These are phyloP conservation scores for Caiman crocodilus DNA, from an alignment of 2,797 vertebrate species.

Conservation along the genomic window DNA sequence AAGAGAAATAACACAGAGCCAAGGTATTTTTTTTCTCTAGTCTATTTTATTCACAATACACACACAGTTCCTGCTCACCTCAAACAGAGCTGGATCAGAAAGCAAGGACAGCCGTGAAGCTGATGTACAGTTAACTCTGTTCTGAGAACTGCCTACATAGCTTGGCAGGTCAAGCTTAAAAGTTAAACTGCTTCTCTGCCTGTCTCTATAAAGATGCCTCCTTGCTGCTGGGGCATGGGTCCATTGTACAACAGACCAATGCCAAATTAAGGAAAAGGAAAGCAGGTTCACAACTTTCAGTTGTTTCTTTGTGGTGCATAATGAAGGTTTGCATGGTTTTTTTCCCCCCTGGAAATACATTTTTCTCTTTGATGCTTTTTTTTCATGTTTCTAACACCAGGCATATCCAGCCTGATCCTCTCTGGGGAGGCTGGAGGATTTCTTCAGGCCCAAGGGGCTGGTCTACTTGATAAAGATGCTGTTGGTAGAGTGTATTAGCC, in stretches of 20 bases:
- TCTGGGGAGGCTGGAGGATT: background rate
- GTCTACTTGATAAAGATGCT: too few species aligned
- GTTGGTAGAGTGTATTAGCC: too few species aligned
- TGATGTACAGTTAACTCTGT: background rate
- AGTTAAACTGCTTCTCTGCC: background rate
- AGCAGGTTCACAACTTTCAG: background rate
- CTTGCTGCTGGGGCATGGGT: background rate
- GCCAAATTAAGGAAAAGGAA: background rate
- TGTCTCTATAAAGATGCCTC: background rate
- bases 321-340: background rate
- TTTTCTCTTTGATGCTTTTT: background rate
- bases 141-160: background rate
- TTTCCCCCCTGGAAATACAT: too few species aligned
- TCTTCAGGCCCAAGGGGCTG: background rate
- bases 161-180: background rate
- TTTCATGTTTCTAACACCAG: background rate
- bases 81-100: background rate
- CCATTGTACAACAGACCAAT: too few species aligned
- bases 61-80: conserved; percentile 10
- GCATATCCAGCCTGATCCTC: background rate
- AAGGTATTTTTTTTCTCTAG: background rate
- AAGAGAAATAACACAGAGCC: background rate
- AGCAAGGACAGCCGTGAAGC: background rate
- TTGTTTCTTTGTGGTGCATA: background rate
- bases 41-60: conserved; percentile 56